Conservation (phyloP, 2,797 vertebrate species). For the Hypotaenidia okinawae region DNA sequence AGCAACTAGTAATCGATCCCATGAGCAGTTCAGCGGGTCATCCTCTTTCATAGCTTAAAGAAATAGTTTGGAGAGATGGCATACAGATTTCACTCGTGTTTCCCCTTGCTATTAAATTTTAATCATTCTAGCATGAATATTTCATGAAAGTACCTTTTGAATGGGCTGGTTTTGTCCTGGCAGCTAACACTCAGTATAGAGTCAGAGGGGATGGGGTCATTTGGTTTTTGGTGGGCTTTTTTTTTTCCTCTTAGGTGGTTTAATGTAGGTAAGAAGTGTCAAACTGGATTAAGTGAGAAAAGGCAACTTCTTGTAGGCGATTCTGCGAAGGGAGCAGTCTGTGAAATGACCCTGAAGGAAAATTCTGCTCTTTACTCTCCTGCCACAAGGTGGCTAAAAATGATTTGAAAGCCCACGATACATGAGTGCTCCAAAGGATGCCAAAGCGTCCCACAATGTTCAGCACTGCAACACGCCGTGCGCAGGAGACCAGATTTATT, state of each 20-base stretch:
- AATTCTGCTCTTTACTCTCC: conserved; percentile 61
- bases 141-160: conserved; percentile 52
- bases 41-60: neutral
- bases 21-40: neutral
- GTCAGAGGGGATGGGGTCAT: fast-evolving
- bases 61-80: neutral
- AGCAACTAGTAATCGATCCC: neutral
- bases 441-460: neutral
- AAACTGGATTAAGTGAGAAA: conserved; percentile 7
- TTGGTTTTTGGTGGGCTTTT: conserved; percentile 17
- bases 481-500: neutral
- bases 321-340: neutral
- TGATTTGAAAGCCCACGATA: neutral
- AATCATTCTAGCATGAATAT: conserved; percentile 39
- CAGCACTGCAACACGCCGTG: neutral
- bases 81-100: neutral
- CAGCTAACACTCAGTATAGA: neutral
- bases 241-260: neutral
- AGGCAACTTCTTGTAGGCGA: neutral
- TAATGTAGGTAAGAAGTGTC: neutral
- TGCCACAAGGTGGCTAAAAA: conserved; percentile 75
- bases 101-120: conserved; percentile 43
- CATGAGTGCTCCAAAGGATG: neutral
- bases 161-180: conserved; percentile 39
- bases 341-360: neutral